phyloP scores from a whole-genome alignment of 2,797 vertebrate genomes.

The Phrynocephalus guinanensis region DNA sequence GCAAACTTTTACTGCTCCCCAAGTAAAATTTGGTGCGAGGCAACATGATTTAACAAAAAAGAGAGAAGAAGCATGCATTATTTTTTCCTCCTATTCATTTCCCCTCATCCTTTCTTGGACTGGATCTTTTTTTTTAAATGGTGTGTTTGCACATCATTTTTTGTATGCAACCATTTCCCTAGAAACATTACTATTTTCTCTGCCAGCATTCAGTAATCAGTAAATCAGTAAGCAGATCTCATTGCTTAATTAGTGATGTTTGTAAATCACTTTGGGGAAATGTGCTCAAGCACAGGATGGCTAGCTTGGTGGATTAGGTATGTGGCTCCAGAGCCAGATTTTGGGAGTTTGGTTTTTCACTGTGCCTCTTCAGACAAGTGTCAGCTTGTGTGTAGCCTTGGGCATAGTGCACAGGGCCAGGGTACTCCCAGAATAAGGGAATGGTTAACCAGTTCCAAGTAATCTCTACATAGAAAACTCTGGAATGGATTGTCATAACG shows the following conservation, averaged over 20 bases:
- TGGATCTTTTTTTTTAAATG: too few species aligned
- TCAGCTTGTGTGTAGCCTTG: too few species aligned
- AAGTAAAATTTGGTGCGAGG: too few species aligned
- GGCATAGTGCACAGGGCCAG: too few species aligned
- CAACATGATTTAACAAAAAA: too few species aligned
- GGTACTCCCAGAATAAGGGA: too few species aligned
- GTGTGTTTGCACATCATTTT: neutral
- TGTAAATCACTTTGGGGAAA: neutral
- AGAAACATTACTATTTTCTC: neutral
- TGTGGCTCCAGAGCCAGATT: too few species aligned
- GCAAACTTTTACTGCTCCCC: neutral
- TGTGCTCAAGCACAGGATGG: neutral
- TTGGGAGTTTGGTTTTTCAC: too few species aligned
- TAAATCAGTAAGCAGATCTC: neutral
- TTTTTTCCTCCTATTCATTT: neutral
- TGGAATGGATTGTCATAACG: too few species aligned
- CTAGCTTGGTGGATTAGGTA: neutral
- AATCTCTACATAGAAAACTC: too few species aligned
- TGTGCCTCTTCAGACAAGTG: too few species aligned
- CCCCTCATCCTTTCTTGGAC: neutral
- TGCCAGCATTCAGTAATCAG: neutral
- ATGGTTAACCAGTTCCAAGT: too few species aligned
- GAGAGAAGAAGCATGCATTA: neutral
- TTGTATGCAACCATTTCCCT: neutral
- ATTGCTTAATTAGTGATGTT: neutral